Evolutionary conservation across 2,888 invertebrate genomes (phyloP).

Genomic region (Nephrotoma appendiculata): DNA sequence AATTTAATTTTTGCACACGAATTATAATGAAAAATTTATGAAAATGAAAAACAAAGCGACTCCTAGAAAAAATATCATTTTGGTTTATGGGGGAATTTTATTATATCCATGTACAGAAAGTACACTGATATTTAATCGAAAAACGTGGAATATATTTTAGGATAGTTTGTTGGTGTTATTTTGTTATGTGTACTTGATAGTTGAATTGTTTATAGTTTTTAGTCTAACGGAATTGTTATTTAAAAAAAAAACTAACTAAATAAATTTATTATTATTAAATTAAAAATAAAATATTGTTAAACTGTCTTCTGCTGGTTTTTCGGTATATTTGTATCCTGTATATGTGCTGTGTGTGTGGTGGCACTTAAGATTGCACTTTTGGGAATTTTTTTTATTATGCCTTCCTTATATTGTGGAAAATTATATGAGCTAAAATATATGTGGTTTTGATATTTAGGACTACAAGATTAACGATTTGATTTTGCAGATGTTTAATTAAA

Average conservation of each 20-base stretch:
- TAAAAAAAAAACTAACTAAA: background rate
- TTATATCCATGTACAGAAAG: background rate
- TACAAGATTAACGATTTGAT: background rate
- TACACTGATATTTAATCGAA: background rate
- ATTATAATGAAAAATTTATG: background rate
- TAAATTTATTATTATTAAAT: background rate
- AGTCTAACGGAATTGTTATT: background rate
- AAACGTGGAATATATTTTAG: background rate
- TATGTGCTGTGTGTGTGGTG: background rate
- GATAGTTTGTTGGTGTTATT: background rate
- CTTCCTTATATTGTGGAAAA: background rate
- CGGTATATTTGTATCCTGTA: background rate
- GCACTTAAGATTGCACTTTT: background rate
- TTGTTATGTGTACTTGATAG: background rate
- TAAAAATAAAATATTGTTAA: background rate
- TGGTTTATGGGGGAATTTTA: background rate
- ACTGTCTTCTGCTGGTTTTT: background rate
- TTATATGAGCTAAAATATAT: background rate
- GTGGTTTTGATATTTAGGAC: background rate
- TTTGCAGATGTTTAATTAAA: background rate
- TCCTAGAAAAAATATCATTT: background rate
- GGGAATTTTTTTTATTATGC: background rate
- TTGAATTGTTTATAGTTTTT: background rate
- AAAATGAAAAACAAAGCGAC: background rate
- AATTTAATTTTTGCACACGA: background rate